A percentile compares a stretch with the other conserved stretches of the same genome.
These are phyloP conservation scores for Leptocoma aspasia DNA, from an alignment of 2,113 vertebrate species.

Conservation along the genomic window DNA sequence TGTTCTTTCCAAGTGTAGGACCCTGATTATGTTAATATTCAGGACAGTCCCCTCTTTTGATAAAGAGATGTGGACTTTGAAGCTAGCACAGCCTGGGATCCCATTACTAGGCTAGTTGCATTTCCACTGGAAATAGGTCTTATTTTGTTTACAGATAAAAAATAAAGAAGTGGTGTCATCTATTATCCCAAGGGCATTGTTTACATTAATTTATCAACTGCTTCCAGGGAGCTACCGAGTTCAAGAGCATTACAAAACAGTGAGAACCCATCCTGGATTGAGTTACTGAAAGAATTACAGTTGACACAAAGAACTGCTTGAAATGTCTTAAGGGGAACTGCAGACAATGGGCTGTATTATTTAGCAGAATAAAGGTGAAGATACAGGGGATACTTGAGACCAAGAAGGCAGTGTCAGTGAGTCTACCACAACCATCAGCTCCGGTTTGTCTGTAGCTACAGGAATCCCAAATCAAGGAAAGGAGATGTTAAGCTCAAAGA, in stretches of 20 bases:
- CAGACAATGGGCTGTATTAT: constrained; percentile 85
- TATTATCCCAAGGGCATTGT: constrained; percentile 74
- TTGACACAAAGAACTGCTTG: constrained; percentile 87
- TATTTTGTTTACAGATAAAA: constrained; percentile 78
- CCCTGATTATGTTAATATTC: background rate
- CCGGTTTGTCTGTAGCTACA: background rate
- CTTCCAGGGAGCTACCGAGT: constrained; percentile 72
- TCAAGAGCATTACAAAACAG: constrained; percentile 62
- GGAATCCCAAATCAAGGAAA: background rate
- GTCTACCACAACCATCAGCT: constrained; percentile 57
- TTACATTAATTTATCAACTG: constrained; percentile 73
- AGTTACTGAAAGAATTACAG: constrained; percentile 89
- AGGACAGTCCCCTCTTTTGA: background rate
- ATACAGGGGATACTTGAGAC: constrained; percentile 79
- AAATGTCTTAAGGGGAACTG: constrained; percentile 74
- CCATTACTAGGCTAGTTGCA: background rate
- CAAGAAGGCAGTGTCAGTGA: constrained; percentile 63
- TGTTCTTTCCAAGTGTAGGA: background rate
- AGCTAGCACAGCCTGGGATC: constrained; percentile 1
- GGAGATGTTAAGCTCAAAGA: background rate
- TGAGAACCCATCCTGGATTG: constrained; percentile 76
- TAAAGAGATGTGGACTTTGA: constrained; percentile 17
- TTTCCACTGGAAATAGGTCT: constrained; percentile 36
- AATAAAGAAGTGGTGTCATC: constrained; percentile 63
- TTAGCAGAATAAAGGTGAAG: constrained; percentile 81